Percentiles rank a stretch among this genome's conserved stretches.
Evolutionary conservation across 1,140 invertebrate species (phyloP).

Genomic region (Drosophila rhopaloa): DNA sequence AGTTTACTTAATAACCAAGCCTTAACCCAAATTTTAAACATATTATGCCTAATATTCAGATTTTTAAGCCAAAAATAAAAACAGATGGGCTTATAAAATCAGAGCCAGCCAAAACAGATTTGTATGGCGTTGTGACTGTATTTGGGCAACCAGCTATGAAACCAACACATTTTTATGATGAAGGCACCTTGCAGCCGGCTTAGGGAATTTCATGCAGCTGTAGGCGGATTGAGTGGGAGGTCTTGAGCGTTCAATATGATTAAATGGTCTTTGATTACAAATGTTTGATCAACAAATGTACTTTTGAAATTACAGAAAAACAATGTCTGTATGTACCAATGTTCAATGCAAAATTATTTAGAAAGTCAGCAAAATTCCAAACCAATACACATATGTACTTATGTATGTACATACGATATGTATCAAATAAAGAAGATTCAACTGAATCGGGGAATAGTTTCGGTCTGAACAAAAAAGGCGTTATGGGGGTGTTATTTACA

Average conservation of each 20-base stretch:
- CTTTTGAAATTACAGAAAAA: not conserved
- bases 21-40: not conserved
- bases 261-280: not conserved
- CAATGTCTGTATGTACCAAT: too few species aligned
- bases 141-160: constrained; percentile 12
- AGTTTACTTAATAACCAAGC: not conserved
- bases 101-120: constrained; percentile 19
- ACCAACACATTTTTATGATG: constrained; percentile 30
- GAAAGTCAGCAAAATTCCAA: too few species aligned
- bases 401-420: too few species aligned
- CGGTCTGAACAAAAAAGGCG: too few species aligned
- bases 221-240: constrained; percentile 11
- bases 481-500: too few species aligned
- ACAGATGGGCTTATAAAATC: constrained; percentile 28
- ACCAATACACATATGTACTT: too few species aligned
- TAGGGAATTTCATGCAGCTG: not conserved
- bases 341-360: too few species aligned
- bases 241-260: too few species aligned
- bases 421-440: too few species aligned
- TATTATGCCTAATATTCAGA: not conserved
- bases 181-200: constrained; percentile 21
- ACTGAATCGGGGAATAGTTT: too few species aligned
- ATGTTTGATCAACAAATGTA: constrained; percentile 12
- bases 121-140: constrained; percentile 5
- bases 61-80: not conserved